phyloP scores from a whole-genome alignment of 2,888 invertebrate genomes.

The Synanthedon myopaeformis region DNA sequence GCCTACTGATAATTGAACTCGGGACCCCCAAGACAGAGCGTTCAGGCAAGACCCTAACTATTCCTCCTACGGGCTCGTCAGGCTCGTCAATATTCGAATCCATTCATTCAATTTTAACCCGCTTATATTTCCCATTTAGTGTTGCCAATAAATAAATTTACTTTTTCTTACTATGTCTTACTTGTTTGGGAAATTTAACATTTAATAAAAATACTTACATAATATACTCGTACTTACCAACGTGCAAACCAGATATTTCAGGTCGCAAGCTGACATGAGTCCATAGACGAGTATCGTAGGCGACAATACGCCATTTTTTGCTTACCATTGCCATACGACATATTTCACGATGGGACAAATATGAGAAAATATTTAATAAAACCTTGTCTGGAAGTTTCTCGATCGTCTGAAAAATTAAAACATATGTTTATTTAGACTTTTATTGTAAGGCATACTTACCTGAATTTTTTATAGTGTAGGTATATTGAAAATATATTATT shows the following conservation, averaged over 20 bases:
- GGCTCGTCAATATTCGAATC: no score
- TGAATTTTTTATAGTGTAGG: no score
- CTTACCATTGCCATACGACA: constrained; percentile 94
- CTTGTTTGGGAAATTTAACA: constrained; percentile 1
- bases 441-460: no score
- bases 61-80: no score
- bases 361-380: constrained; percentile 92
- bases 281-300: constrained; percentile 96
- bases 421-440: background rate
- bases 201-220: background rate
- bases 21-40: no score
- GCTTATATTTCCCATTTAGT: background rate
- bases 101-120: background rate
- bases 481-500: no score
- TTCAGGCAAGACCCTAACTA: no score
- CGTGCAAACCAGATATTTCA: constrained; percentile 95
- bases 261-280: constrained; percentile 95
- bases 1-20: no score
- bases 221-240: constrained; percentile 56
- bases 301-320: constrained; percentile 95
- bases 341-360: constrained; percentile 93
- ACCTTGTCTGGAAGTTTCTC: constrained; percentile 98
- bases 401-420: constrained; percentile 78
- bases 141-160: constrained; percentile 4
- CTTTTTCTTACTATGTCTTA: background rate